Evolutionary conservation across 2,797 vertebrate species (phyloP), one percentile per base, ranked within the genome.

Genomic region (Sebastes elongatus): DNA sequence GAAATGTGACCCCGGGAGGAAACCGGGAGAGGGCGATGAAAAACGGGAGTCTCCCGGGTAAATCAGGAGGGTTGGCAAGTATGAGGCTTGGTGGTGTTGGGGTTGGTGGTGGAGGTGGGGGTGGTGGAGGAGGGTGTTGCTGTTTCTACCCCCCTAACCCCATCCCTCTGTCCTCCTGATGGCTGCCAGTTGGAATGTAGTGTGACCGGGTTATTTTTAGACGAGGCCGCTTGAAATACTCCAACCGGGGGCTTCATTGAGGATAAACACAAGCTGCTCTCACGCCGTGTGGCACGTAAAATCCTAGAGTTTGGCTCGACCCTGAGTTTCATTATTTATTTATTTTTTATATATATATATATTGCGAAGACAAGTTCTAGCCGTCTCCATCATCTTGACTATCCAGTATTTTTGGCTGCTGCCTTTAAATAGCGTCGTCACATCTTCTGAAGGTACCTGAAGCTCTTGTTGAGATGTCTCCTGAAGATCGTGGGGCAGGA

Each of bases 161-260:
- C 63, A 10, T 60, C 85, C 69, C 84, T 84, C 88, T 90, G 92
- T 90, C 90, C 90, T 93, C 94, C 90, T 94, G 78, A 94, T 95
- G 93, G 91, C 90, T 80, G 93, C 46, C 76, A 81, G 76, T 7
- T 80, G 95, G 96, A 97, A 96, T 95, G 94, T 94, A 93, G 95
- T 96, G 97, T 92, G 96, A 96, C 96, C 84, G 8, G 71, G 84
- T 95, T 99, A 98, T 99, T 98, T 97, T 97, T 98, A 98, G 97
- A 95, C 62, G 10, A 71, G 92, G 88, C 90, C 85, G 92, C 96
- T 97, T 96, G 95, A 96, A 96, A 96, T 92, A 90, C 85, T 93
- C 91, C 72, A 63, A 88, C 82, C 84, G 86, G 81, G 91, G 95
- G 35, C 96, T 97, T 96, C 96, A 97, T 96, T 97, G 93, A 97